Evolutionary conservation across 2,113 vertebrate species (phyloP).

Genomic region (Tragelaphus scriptus): DNA sequence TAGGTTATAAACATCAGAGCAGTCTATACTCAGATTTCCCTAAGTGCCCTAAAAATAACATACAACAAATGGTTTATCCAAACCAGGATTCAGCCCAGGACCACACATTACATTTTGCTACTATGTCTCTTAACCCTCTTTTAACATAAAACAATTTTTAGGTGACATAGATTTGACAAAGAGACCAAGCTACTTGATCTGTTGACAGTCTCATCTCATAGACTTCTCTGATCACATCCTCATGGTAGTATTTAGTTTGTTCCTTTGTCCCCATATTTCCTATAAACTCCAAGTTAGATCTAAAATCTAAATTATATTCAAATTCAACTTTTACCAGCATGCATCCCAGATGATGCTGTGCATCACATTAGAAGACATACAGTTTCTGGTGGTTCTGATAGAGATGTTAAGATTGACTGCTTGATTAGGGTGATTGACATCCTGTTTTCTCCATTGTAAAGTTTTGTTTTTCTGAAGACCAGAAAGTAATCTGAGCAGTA

Average conservation of each 20-base stretch:
- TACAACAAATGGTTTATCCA: not conserved
- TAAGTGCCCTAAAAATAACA: not conserved
- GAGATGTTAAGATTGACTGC: not conserved
- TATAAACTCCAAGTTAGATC: constrained; percentile 11
- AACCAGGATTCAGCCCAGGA: not conserved
- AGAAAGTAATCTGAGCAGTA: not conserved
- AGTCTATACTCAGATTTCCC: not conserved
- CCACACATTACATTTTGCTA: not conserved
- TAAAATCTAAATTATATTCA: constrained; percentile 16
- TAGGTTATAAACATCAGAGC: not conserved
- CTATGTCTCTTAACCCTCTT: not conserved
- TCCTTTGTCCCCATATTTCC: not conserved
- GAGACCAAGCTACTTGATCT: not conserved
- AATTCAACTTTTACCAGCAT: not conserved
- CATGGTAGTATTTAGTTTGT: not conserved
- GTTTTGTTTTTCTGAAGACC: not conserved
- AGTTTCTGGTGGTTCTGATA: not conserved
- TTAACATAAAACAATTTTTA: not conserved
- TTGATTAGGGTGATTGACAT: not conserved
- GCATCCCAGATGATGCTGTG: not conserved
- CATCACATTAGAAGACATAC: not conserved
- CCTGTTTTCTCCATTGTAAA: not conserved
- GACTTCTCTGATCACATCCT: not conserved
- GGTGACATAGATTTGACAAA: not conserved
- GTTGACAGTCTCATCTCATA: not conserved